Evolutionary conservation across 2,113 vertebrate genomes (phyloP), one percentile per base, ranked within the genome.

Genomic region (Mirounga angustirostris): DNA sequence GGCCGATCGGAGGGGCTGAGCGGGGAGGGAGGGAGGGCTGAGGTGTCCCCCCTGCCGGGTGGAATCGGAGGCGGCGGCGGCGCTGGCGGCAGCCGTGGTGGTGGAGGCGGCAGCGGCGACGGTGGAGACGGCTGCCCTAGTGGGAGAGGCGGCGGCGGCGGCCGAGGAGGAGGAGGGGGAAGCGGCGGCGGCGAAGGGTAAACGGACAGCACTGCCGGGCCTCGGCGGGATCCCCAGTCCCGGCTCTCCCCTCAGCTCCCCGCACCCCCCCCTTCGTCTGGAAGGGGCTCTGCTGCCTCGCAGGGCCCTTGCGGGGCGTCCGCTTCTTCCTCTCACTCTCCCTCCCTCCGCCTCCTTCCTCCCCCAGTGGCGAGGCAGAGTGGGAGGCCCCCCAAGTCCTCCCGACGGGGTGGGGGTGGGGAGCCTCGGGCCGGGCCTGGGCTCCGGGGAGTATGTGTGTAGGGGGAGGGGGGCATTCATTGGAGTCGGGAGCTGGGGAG

Each of bases 1-100:
- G 76, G 83, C 97, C 93, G 93, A 91, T 61, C 91, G 87, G 82
- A 88, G 94, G 98, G 99, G 99, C 98, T 99, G 99, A 99, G 99
- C 98, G 99, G 99, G 99, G 99, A 98, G 98, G 98, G 99, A 98
- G 98, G 98, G 98, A 98, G 98, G 97, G 98, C 98, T 97, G 98
- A 98, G 97, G 97, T 93, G 98, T 98, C 98, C 98, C 98, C 98
- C 98, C 98, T 98, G 98, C 98, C 98, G 98, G 98, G 95, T 79
- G 98, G 96, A 98, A 97, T 98, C 95, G 95, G 96, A 94, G 96
- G 97, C 96, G 97, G 97, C 98, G 95, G 96, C 95, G 94, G 97
- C 97, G 97, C 96, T 74, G 96, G 98, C 83, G 95, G 97, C 36
- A 95, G 98, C 93, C 46, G 97, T 40, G 94, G 96, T 28, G 98